Percentiles rank a stretch among this genome's conserved stretches.
Conservation (phyloP, 2,113 vertebrate species). For the Anolis sagrei region DNA sequence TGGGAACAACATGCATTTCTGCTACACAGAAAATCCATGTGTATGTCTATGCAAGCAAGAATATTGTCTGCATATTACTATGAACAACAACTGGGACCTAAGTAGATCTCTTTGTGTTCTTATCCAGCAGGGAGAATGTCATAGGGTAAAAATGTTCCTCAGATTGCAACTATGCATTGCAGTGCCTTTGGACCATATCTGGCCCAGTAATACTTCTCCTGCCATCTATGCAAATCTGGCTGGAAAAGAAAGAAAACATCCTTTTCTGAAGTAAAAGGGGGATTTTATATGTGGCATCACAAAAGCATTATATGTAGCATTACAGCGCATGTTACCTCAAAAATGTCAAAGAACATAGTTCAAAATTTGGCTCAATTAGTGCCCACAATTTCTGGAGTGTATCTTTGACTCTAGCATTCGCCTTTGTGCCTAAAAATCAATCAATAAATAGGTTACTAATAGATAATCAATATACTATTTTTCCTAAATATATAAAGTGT, state of each 20-base stretch:
- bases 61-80: no score
- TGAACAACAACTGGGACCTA: no score
- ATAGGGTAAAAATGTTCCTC: background rate
- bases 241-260: background rate
- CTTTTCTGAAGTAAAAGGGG: background rate
- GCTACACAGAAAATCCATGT: no score
- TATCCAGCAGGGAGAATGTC: no score
- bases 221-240: no score
- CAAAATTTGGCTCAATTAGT: constrained; percentile 78
- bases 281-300: background rate
- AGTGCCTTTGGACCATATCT: background rate
- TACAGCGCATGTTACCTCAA: constrained; percentile 81
- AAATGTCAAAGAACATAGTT: constrained; percentile 79
- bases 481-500: background rate
- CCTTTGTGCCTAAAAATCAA: constrained; percentile 80
- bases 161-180: no score
- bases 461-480: background rate
- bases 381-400: constrained; percentile 83
- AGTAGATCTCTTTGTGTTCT: no score
- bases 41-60: no score
- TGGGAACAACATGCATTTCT: no score
- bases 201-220: background rate
- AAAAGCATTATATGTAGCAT: background rate
- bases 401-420: constrained; percentile 78
- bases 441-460: constrained; percentile 9